Base-by-base conservation (phyloP, 2,888 invertebrate genomes). In the Masnerella sp. region DNA sequence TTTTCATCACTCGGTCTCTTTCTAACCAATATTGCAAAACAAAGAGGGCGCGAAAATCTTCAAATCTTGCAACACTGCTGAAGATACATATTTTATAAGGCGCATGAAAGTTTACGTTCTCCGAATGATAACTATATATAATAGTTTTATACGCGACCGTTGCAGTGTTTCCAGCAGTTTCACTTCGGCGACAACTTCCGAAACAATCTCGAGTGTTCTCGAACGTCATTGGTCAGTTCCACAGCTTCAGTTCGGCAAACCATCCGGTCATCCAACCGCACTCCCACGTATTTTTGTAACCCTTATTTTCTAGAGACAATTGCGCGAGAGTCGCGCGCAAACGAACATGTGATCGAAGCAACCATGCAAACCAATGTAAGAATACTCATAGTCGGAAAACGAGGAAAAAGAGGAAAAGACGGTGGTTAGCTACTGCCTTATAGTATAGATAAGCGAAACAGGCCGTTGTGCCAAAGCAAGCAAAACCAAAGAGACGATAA, bases 381-480 rank as follows among this genome's bases (percentile, higher is more conserved):
- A 69, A 54, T 69, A 69, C 69, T 62, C 61, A 62, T 38, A n/a
- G 18, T 34, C 36, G 8, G 40, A 38, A 54, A 54, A 42, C 30
- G 42, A 56, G 42, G 54, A 30, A 15, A 32, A 30, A 15, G n/a
- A 15, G 38, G 20, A 65, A 40, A 61, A 34, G 81, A 80, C 77
- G 79, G 78, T 73, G 76, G 78, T 80, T 82, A 82, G 78, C 80
- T 83, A 82, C 80, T 83, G 82, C 80, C 82, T 80, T 83, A 81
- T 81, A 84, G 80, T 82, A 77, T 82, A 81, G 75, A 81, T 83
- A 82, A 79, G 75, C 78, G 78, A 76, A 54, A 22, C 9, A 45
- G 52, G 51, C 32, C 42, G 32, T 51, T 12, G 17, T 51, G 11
- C 51, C 42, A 62, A 32, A 49, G 61, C 49, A 59, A 56, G 7